A percentile compares a stretch with the other conserved stretches of the same genome.
phyloP scores from a whole-genome alignment of 2,888 invertebrate genomes.

The Luperina nickerlii region DNA sequence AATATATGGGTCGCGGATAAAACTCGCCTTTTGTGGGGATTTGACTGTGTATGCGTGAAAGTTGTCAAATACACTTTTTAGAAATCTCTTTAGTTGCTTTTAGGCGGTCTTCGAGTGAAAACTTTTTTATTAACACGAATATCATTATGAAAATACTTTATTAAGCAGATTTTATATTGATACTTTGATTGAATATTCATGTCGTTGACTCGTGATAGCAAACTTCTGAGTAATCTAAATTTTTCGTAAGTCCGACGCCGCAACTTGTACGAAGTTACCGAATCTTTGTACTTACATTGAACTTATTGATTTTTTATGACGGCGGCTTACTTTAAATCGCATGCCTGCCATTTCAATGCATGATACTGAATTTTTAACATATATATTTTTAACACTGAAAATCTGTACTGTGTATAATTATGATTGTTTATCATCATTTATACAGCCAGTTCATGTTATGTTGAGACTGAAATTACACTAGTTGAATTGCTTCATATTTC shows the following conservation, averaged over 20 bases:
- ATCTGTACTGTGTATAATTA: neutral
- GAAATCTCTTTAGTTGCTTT: slow-evolving; percentile 6
- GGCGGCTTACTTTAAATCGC: neutral
- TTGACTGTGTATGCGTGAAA: slow-evolving; percentile 6
- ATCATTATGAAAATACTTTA: slow-evolving; percentile 39
- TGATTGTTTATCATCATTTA: neutral
- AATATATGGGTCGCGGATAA: slow-evolving; percentile 10
- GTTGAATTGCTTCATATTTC: neutral
- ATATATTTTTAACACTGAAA: neutral
- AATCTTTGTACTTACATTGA: slow-evolving; percentile 30
- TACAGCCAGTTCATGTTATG: neutral
- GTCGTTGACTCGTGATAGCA: slow-evolving; percentile 40
- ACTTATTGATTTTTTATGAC: slow-evolving; percentile 16
- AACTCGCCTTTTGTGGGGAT: slow-evolving; percentile 8
- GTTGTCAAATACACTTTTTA: neutral
- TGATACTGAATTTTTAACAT: neutral
- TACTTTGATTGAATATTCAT: slow-evolving; percentile 59
- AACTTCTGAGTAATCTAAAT: slow-evolving; percentile 50
- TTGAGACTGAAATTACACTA: neutral
- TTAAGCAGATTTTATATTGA: slow-evolving; percentile 34
- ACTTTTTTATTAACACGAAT: slow-evolving; percentile 34
- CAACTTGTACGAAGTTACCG: slow-evolving; percentile 38
- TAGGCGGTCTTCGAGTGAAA: slow-evolving; percentile 7
- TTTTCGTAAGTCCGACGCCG: slow-evolving; percentile 25
- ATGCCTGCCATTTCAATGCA: neutral